Base-by-base conservation (phyloP, 2,888 invertebrate species). In the Horisme vitalbata region DNA sequence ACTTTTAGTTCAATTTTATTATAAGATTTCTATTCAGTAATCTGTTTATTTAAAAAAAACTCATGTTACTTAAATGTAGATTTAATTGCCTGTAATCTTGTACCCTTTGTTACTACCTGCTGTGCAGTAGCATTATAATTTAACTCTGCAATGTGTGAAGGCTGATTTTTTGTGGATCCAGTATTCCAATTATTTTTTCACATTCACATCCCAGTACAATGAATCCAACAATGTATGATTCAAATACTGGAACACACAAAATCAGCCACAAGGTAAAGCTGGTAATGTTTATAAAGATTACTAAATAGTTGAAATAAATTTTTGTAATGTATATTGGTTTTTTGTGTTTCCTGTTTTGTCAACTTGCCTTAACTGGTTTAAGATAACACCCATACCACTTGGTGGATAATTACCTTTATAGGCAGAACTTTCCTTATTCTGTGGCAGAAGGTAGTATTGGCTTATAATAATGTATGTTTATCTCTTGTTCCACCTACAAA, bases 291-390 rank as follows among this genome's bases (percentile, higher is more conserved):
- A 18, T 71, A 73, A 68, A 79, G 70, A 75, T 75, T 75, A 55
- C 73, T 83, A 47, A 20, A 39, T 44, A 81, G 78, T 81, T 76
- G 70, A 78, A 85, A 81, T 83, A 85, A 85, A 83, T 74, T 82
- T 79, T 85, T 84, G 76, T 83, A 83, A 81, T 75, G 71, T 78
- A 58, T 21, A n/a, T n/a, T n/a, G n/a, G n/a, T n/a, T n/a, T 11
- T 10, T 30, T 38, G 10, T 30, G 4, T 33, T 41, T 41, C 45
- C 9, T 30, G 6, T 35, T 18, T 41, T 18, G 18, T 18, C 6
- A 5, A 18, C 6, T 5, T 2, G 4, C 2, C 4, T 18, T 18
- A 18, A 18, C 5, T 18, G 4, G 18, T 6, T 5, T 6, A 4
- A n/a, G n/a, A n/a, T n/a, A n/a, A n/a, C n/a, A 18, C 18, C 18